Evolutionary conservation across 2,888 invertebrate genomes (phyloP), one percentile per base, ranked within the genome.

Genomic region (Orgyia antiqua): DNA sequence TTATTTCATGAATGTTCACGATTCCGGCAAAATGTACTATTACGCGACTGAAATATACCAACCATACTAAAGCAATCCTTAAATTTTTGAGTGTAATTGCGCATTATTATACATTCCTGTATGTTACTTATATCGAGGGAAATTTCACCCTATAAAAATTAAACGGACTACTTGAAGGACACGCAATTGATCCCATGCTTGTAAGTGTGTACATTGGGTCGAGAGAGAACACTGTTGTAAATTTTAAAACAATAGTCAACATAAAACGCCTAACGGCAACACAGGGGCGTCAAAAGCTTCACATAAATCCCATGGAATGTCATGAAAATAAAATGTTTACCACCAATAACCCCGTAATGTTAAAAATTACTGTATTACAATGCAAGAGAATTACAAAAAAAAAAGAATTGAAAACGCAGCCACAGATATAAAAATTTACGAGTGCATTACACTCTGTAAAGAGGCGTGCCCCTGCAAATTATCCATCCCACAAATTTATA

Each of bases 381-480:
- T 48, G 51, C 40, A 28, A 36, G 35, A 48, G 50, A 55, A 59
- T 67, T 67, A 51, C 58, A 53, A 64, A 75, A 78, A 54, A 65
- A 75, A 78, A 58, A 74, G 71, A n/a, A 69, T 67, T 68, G 58
- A 66, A 71, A 73, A 68, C 58, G 64, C 72, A 68, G 67, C 65
- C 63, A 55, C 72, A 23, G 70, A 15, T 15, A 15, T 83, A 79
- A 86, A 83, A 69, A 66, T 84, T 86, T 80, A 86, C 72, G 84
- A 82, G 84, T 77, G 68, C 83, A 77, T 83, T 83, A 79, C 79
- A 70, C 83, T 78, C 75, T 37, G 57, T 58, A 64, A 67, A 24
- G 66, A 58, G 67, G 62, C 69, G 60, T 61, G 60, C 58, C 64
- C 64, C 65, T 57, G 69, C 73, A 72, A 79, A 74, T 72, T 68